Evolutionary conservation across 2,797 vertebrate genomes (phyloP).

Genomic region (Micropoecilia bifurca): DNA sequence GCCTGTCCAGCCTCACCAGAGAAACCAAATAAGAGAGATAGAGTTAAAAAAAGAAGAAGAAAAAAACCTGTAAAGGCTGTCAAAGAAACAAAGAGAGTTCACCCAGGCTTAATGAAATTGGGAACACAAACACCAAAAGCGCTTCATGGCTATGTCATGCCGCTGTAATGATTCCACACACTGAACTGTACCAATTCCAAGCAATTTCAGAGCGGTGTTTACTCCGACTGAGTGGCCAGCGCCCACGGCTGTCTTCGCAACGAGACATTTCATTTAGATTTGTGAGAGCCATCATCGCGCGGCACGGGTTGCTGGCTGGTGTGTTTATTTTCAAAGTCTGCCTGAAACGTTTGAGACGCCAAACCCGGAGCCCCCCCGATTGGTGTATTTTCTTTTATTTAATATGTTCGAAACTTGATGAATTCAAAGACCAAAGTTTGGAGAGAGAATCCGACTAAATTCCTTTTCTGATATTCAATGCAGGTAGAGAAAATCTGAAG

Average conservation of each 20-base stretch:
- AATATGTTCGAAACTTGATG: constrained; percentile 37
- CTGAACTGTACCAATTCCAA: constrained; percentile 46
- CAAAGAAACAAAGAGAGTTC: constrained; percentile 41
- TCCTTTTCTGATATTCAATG: constrained; percentile 9
- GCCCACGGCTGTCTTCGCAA: constrained; percentile 55
- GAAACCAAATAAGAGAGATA: constrained; percentile 50
- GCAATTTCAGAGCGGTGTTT: constrained; percentile 69
- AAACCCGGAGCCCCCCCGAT: constrained; percentile 22
- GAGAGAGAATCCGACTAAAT: constrained; percentile 5
- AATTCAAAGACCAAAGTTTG: constrained; percentile 38
- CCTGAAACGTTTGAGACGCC: constrained; percentile 39
- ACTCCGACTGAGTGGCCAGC: constrained; percentile 49
- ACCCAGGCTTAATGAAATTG: constrained; percentile 59
- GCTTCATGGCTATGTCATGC: constrained; percentile 50
- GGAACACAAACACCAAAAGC: constrained; percentile 39
- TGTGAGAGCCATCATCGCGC: constrained; percentile 29
- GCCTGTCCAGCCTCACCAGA: constrained; percentile 37
- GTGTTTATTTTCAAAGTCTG: constrained; percentile 33
- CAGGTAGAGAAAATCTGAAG: constrained; percentile 3
- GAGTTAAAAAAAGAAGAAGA: constrained; percentile 2
- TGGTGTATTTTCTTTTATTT: constrained; percentile 42
- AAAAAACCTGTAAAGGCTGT: constrained; percentile 20
- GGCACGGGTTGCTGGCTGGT: constrained; percentile 6
- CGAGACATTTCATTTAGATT: constrained; percentile 63
- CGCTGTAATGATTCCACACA: constrained; percentile 46